Base-by-base conservation (phyloP, 2,888 invertebrate genomes). In the Aleiodes leptofemur region DNA sequence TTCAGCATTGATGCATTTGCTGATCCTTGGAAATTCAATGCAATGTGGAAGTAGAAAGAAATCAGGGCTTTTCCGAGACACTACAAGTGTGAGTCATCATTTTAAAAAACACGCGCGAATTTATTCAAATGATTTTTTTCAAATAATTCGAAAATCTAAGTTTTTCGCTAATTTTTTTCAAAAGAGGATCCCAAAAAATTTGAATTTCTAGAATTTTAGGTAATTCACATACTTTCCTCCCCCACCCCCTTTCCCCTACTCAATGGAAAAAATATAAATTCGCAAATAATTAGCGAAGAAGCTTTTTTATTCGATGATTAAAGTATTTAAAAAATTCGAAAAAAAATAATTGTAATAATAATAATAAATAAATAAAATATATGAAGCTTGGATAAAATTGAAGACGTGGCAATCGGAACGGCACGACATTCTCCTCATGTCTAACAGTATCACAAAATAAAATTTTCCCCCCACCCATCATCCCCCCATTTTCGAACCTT, bases 371-470 rank as follows among this genome's bases (percentile, higher is more conserved):
- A 8, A 29, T 13, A 68, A 50, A 43, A 23, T 55, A 43, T 43
- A 55, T 9, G 5, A 8, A 55, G 23, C 55, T 9, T 7, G 23
- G 16, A 14, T 9, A 55, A 8, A 55, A 55, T 53, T 77, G 56
- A 68, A 59, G 57, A 72, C 48, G 56, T 50, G 43, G 56, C 51
- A 77, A 78, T 71, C 72, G 53, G 69, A 75, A 72, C 77, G 59
- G 43, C 70, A 69, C 71, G 66, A 66, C 55, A 59, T 38, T 68
- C 31, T 34, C 59, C 68, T 70, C 69, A 77, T 73, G 72, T 76
- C 72, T 77, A 72, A 74, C 66, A 74, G 74, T 72, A 77, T 77
- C 79, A 73, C 76, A 77, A 75, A 78, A 77, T 77, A 75, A 77
- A 73, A 34, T 59, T 68, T 71, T 66, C 51, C 57, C 16, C 23